A percentile compares a stretch with the other conserved stretches of the same genome.
phyloP scores from a whole-genome alignment of 2,888 invertebrate genomes.

The Tenthredo mesomela region DNA sequence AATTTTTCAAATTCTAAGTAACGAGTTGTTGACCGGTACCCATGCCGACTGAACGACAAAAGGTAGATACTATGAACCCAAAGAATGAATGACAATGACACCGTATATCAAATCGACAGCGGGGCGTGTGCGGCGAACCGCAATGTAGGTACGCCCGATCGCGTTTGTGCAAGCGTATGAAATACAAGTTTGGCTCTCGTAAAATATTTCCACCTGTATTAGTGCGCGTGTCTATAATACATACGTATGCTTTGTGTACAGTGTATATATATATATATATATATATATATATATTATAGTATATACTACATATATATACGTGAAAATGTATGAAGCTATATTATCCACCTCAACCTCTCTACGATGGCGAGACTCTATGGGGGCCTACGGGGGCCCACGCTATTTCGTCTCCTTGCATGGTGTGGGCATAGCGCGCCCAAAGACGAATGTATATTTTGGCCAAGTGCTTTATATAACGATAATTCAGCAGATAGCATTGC shows the following conservation, averaged over 20 bases:
- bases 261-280: neutral
- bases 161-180: slow-evolving; percentile 59
- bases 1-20: neutral
- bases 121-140: slow-evolving; percentile 59
- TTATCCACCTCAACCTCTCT: slow-evolving; percentile 5
- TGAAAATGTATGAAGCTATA: neutral
- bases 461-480: slow-evolving; percentile 73
- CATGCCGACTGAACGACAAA: neutral
- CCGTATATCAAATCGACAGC: slow-evolving; percentile 69
- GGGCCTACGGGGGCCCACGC: neutral
- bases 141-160: slow-evolving; percentile 29
- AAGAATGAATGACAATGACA: slow-evolving; percentile 70
- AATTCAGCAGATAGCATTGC: slow-evolving; percentile 73
- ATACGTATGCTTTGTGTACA: neutral
- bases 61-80: neutral
- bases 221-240: slow-evolving; percentile 2
- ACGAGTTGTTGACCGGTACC: slow-evolving; percentile 15
- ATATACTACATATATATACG: neutral
- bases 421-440: slow-evolving; percentile 62
- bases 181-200: slow-evolving; percentile 39
- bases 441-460: slow-evolving; percentile 73
- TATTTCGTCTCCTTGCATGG: slow-evolving; percentile 33
- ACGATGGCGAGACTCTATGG: slow-evolving; percentile 36
- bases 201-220: neutral
- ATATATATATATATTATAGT: too few relatives aligned